phyloP scores from a whole-genome alignment of 1,140 invertebrate species.

The Chironomus striatipennis region DNA sequence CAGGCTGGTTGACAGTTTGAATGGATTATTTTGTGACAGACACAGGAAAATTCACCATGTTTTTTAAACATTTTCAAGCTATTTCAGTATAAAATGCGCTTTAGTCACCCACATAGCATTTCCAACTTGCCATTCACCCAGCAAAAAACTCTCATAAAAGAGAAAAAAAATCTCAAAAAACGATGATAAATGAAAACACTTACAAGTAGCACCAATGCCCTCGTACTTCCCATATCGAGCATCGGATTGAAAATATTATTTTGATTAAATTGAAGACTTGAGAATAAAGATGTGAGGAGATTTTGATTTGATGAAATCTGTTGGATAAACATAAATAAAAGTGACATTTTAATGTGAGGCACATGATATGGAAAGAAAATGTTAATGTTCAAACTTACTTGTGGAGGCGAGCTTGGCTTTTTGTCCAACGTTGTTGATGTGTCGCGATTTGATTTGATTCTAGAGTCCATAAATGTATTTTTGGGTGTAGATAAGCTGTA shows the following conservation, averaged over 20 bases:
- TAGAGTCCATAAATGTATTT: conserved; percentile 2
- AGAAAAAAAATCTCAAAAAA: too few relatives aligned
- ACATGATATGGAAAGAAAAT: neutral
- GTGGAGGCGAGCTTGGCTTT: conserved; percentile 20
- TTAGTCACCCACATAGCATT: too few relatives aligned
- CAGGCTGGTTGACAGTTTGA: too few relatives aligned
- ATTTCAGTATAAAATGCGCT: neutral
- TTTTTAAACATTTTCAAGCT: too few relatives aligned
- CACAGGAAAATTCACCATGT: conserved; percentile 29
- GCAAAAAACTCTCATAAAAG: neutral
- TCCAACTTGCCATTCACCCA: too few relatives aligned
- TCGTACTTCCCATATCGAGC: conserved; percentile 41
- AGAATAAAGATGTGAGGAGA: conserved; percentile 28
- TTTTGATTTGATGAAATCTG: neutral
- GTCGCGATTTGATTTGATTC: conserved; percentile 19
- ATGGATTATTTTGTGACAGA: conserved; percentile 40
- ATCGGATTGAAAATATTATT: conserved; percentile 35
- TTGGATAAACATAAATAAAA: neutral
- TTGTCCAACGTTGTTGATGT: neutral
- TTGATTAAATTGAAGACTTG: conserved; percentile 35
- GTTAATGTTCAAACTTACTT: neutral
- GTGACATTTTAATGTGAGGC: neutral
- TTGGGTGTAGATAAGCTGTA: neutral
- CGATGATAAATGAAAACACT: too few relatives aligned
- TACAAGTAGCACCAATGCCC: conserved; percentile 38